Evolutionary conservation across 2,797 vertebrate species (phyloP).

Genomic region (Poeciliopsis presidionis): DNA sequence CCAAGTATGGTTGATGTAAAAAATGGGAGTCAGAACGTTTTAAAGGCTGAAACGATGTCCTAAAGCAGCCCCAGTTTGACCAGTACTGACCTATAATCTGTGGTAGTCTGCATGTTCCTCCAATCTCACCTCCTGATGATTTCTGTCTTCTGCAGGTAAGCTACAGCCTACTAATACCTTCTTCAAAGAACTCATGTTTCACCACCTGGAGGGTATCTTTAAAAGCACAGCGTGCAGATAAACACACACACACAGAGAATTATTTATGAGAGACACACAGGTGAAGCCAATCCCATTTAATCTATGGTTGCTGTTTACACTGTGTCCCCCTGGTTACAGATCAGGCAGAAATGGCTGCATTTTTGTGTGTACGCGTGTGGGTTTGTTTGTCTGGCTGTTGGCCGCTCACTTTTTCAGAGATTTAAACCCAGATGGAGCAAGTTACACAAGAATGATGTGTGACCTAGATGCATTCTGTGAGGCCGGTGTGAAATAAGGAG

Average conservation of each 20-base stretch:
- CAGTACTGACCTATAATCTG: not conserved
- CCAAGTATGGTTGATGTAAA: not conserved
- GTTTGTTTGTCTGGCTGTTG: constrained; percentile 42
- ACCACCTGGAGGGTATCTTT: constrained; percentile 20
- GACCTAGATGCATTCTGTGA: constrained; percentile 67
- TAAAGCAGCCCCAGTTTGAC: not conserved
- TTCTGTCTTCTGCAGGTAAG: not conserved
- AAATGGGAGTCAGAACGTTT: not conserved
- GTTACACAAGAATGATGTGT: constrained; percentile 65
- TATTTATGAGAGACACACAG: constrained; percentile 61
- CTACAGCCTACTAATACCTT: not conserved
- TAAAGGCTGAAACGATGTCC: not conserved
- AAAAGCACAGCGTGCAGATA: constrained; percentile 29
- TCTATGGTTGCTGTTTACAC: constrained; percentile 69
- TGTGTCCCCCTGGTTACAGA: constrained; percentile 64
- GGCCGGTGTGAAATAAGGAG: constrained; percentile 46
- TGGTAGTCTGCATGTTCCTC: not conserved
- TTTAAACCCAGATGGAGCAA: constrained; percentile 63
- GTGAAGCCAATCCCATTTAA: constrained; percentile 40
- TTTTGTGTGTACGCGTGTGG: constrained; percentile 2
- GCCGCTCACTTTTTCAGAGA: constrained; percentile 50
- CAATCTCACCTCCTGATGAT: not conserved
- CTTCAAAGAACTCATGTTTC: not conserved
- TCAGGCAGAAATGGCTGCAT: constrained; percentile 39
- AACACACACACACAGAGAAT: constrained; percentile 45